phyloP scores from a whole-genome alignment of 2,113 vertebrate species.

The Odobenus rosmarus region DNA sequence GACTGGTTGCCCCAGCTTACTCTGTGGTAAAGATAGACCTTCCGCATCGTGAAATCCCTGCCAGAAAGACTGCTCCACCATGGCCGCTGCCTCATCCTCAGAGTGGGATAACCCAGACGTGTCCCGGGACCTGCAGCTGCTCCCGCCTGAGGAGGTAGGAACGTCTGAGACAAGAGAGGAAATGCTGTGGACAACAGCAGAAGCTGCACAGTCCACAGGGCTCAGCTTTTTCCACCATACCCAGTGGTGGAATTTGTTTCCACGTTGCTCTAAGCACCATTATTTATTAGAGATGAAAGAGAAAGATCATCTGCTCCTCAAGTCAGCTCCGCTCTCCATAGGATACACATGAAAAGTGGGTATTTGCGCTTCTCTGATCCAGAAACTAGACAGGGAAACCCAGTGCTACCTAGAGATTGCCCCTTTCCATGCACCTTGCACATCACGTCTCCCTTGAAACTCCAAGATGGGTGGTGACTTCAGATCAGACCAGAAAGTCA shows the following conservation, averaged over 20 bases:
- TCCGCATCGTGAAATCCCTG: neutral
- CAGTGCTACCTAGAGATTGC: neutral
- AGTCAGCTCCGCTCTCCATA: constrained; percentile 67
- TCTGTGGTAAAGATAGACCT: neutral
- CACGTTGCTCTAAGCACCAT: constrained; percentile 59
- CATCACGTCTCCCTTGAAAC: neutral
- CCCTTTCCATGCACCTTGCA: neutral
- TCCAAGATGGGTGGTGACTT: neutral
- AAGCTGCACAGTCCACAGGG: constrained; percentile 59
- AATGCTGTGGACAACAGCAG: constrained; percentile 79
- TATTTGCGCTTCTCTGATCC: constrained; percentile 24
- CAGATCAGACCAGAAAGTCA: neutral
- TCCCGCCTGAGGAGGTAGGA: constrained; percentile 68
- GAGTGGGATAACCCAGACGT: constrained; percentile 59
- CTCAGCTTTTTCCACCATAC: constrained; percentile 62
- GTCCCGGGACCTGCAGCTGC: constrained; percentile 48
- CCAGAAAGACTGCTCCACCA: neutral
- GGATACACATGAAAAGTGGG: neutral
- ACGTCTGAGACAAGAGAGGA: constrained; percentile 77
- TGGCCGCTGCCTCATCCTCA: neutral
- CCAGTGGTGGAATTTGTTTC: constrained; percentile 76
- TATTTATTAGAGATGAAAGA: constrained; percentile 76
- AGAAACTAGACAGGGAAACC: constrained; percentile 27
- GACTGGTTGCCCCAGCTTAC: neutral
- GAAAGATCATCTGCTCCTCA: constrained; percentile 71